These are phyloP conservation scores for Coilia nasus DNA, from an alignment of 2,797 vertebrate species.

Conservation along the genomic window DNA sequence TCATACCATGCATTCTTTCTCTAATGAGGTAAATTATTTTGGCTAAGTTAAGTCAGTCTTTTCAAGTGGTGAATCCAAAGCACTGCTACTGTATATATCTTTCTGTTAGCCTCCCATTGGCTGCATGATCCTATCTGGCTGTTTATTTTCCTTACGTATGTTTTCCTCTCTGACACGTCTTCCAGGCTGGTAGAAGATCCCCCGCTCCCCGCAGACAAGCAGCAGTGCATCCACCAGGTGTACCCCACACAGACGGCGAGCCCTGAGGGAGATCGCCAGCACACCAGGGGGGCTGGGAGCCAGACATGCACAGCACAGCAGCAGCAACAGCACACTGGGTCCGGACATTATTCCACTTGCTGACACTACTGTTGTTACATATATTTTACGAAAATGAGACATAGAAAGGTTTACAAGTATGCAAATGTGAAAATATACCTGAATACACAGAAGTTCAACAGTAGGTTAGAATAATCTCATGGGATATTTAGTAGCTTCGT, in stretches of 20 bases:
- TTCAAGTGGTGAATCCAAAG: neutral
- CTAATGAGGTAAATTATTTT: neutral
- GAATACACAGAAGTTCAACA: neutral
- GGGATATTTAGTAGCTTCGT: neutral
- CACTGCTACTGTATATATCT: neutral
- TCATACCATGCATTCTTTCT: no score
- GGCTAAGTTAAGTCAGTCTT: neutral
- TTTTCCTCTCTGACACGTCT: constrained; percentile 37
- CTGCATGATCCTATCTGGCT: neutral
- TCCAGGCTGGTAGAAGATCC: constrained; percentile 47
- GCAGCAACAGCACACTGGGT: constrained; percentile 18
- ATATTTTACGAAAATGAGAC: neutral
- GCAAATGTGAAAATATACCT: neutral
- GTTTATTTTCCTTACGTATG: constrained; percentile 31
- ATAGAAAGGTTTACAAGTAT: neutral
- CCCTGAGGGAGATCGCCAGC: constrained; percentile 29
- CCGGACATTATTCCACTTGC: neutral
- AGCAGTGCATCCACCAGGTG: constrained; percentile 52
- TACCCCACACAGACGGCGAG: constrained; percentile 41
- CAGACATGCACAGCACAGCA: constrained; percentile 37
- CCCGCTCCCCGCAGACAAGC: constrained; percentile 49
- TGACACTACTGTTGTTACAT: neutral
- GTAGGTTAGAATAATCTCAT: neutral
- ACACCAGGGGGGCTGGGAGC: constrained; percentile 28
- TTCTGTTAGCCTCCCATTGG: neutral